These are phyloP conservation scores for Talpa occidentalis DNA, from an alignment of 2,113 vertebrate species.

Conservation along the genomic window DNA sequence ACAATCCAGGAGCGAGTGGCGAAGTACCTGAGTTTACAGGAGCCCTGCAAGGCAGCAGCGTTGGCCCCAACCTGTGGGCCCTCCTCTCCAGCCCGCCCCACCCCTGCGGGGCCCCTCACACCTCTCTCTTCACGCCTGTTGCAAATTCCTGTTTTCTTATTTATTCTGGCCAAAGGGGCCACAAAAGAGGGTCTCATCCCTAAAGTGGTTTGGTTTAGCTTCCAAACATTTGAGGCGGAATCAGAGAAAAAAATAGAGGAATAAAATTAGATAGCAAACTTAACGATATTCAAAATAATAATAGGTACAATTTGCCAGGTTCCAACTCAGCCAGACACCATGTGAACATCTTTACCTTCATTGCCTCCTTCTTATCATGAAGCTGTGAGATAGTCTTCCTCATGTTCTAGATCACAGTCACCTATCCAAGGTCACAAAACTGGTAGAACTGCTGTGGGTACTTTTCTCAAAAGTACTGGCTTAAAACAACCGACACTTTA, in stretches of 20 bases:
- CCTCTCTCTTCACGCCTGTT: background rate
- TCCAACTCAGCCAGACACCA: background rate
- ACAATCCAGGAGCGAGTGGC: background rate
- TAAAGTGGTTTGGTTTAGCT: background rate
- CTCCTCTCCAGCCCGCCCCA: background rate
- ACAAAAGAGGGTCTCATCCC: background rate
- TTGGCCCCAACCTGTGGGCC: too few relatives aligned
- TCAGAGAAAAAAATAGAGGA: background rate
- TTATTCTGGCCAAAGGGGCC: background rate
- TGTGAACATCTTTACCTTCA: background rate
- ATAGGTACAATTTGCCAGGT: background rate
- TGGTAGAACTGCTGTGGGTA: background rate
- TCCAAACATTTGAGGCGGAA: background rate
- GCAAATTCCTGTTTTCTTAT: background rate
- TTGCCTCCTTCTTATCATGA: background rate
- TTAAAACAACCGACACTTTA: background rate
- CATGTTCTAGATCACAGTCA: background rate
- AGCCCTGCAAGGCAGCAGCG: background rate
- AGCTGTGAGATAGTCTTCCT: background rate
- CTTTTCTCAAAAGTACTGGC: background rate
- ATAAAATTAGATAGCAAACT: background rate
- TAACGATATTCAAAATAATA: background rate
- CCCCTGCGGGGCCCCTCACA: fast-evolving
- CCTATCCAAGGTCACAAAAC: background rate
- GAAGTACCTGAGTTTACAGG: background rate